A percentile compares a stretch with the other conserved stretches of the same genome.
phyloP scores from a whole-genome alignment of 2,888 invertebrate species.

The Amiota mariae region DNA sequence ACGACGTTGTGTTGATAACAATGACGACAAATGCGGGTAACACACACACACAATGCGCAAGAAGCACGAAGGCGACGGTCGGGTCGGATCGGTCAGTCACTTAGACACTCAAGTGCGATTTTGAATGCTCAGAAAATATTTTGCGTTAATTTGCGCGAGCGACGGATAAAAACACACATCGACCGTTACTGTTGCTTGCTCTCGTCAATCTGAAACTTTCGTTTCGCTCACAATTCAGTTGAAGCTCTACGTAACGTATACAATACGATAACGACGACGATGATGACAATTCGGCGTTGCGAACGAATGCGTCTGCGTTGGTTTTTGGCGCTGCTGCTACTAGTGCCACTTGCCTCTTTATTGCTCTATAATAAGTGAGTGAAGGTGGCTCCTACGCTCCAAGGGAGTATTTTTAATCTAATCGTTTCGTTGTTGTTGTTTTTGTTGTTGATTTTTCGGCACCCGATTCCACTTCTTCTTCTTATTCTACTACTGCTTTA shows the following conservation, averaged over 20 bases:
- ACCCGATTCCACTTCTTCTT: not conserved
- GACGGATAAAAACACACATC: conserved; percentile 54
- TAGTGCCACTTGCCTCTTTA: conserved; percentile 28
- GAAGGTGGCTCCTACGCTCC: conserved; percentile 11
- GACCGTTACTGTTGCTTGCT: conserved; percentile 60
- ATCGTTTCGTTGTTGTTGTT: conserved; percentile 41
- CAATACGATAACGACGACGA: not conserved
- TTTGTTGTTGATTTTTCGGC: conserved; percentile 36
- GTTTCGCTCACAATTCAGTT: conserved; percentile 50
- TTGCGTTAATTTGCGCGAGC: conserved; percentile 46
- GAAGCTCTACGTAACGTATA: conserved; percentile 30
- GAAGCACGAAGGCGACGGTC: not conserved
- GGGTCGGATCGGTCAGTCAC: not conserved
- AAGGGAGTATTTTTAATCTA: conserved; percentile 29
- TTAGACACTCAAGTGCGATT: conserved; percentile 3
- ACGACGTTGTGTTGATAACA: not conserved
- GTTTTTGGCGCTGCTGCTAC: conserved; percentile 3
- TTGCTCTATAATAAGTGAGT: too few relatives aligned
- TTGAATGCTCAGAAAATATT: conserved; percentile 5
- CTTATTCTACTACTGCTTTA: not conserved
- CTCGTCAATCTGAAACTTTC: conserved; percentile 60
- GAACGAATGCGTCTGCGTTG: conserved; percentile 56
- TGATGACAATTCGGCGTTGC: conserved; percentile 30
- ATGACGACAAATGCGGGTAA: not conserved
- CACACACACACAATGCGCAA: too few relatives aligned